Base-by-base conservation (phyloP, 2,888 invertebrate genomes). In the Choreutis nemorana region DNA sequence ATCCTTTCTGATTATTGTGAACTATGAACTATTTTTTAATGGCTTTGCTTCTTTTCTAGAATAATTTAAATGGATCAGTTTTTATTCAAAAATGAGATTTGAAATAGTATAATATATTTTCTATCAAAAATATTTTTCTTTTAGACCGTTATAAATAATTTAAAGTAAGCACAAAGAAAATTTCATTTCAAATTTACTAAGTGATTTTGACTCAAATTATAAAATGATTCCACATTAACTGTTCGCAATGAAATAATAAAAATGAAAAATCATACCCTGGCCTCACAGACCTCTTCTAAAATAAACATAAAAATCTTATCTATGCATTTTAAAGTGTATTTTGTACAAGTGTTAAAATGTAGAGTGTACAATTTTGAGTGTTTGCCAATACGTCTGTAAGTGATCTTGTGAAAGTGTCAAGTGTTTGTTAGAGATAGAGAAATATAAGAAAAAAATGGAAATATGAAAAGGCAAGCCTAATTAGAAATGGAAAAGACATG, bases 291-390 rank as follows among this genome's bases (percentile, higher is more conserved):
- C 66, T 65, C 60, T 62, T 67, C 65, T 54, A 51, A 57, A 48
- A 49, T 37, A 53, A 28, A 48, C 46, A 41, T 34, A 44, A 50
- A 28, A 37, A 39, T 34, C 29, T 39, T 37, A 14, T 45, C 52
- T 40, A 44, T 42, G n/a, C n/a, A n/a, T n/a, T n/a, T n/a, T n/a
- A 47, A 36, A 44, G 65, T 66, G 56, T 60, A 29, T 35, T 45
- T 42, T 57, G 54, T 67, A 44, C 30, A 27, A 44, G 70, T 73
- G 71, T 75, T 23, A 44, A 15, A 50, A 40, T 73, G 77, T 77
- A 35, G 41, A 75, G 77, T 78, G 75, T 78, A 42, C 13, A 75
- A 75, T 77, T 77, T 77, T 57, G 72, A 58, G 55, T 61, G 33
- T 36, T 45, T 42, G 49, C 72, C 75, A 73, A 75, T 65, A 14